Conservation (phyloP, 2,797 vertebrate species). For the Linurgus olivaceus region DNA sequence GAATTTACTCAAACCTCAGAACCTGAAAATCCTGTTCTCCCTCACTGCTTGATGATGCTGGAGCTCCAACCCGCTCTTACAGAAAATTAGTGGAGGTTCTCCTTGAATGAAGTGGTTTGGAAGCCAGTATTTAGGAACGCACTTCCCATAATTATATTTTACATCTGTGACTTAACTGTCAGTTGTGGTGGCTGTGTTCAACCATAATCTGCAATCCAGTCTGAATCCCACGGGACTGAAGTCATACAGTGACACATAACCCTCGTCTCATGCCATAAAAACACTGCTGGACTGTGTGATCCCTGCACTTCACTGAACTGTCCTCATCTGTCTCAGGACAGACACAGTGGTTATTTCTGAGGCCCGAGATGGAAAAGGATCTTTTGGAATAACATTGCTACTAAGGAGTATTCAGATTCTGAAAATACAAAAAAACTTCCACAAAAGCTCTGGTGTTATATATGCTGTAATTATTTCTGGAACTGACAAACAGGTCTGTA, state of each 20-base stretch:
- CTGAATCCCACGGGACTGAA: not conserved
- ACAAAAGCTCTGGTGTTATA: not conserved
- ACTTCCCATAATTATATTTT: not conserved
- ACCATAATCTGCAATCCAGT: not conserved
- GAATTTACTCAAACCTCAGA: not conserved
- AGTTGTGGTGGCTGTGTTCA: not conserved
- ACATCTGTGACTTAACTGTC: not conserved
- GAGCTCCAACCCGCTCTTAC: not conserved
- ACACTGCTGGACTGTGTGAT: not conserved
- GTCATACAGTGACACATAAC: not conserved
- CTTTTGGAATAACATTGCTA: not conserved
- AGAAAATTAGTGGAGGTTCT: not conserved
- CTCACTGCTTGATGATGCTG: not conserved
- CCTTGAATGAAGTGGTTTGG: not conserved
- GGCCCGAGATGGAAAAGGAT: not conserved
- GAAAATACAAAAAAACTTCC: not conserved
- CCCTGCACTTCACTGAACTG: not conserved
- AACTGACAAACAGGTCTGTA: too few relatives aligned
- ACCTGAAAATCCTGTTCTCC: not conserved
- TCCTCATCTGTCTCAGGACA: not conserved
- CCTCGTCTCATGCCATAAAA: not conserved
- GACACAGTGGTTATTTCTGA: not conserved
- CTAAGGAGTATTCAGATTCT: not conserved
- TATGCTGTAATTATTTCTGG: not conserved
- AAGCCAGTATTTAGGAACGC: not conserved